A percentile compares a stretch with the other conserved stretches of the same genome.
phyloP scores from a whole-genome alignment of 1,140 invertebrate species.

The Dreissena rostriformis region DNA sequence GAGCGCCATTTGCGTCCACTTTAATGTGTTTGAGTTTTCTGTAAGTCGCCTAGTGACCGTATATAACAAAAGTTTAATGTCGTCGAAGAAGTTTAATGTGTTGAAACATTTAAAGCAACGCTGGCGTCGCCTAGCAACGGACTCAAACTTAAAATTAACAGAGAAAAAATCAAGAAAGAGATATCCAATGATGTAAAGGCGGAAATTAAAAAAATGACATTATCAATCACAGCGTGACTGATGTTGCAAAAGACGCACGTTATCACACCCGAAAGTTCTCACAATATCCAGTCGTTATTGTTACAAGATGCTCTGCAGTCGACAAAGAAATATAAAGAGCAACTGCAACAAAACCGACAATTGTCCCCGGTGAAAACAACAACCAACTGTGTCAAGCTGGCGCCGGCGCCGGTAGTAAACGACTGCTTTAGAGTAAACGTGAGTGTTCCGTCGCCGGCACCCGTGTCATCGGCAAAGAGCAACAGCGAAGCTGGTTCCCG shows the following conservation, averaged over 20 bases:
- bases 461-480: too few relatives aligned
- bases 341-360: slow-evolving; percentile 21
- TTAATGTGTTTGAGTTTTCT: slow-evolving; percentile 12
- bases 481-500: too few relatives aligned
- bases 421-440: too few relatives aligned
- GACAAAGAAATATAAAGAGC: slow-evolving; percentile 45
- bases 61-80: slow-evolving; percentile 23
- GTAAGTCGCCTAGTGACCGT: slow-evolving; percentile 30
- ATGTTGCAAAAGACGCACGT: too few relatives aligned
- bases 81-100: slow-evolving; percentile 21
- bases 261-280: not conserved
- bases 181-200: not conserved
- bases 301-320: slow-evolving; percentile 46
- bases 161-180: slow-evolving; percentile 21
- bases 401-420: too few relatives aligned
- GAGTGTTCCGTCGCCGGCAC: too few relatives aligned
- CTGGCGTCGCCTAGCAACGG: slow-evolving; percentile 21
- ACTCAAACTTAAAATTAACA: slow-evolving; percentile 41
- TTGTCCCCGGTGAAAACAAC: not conserved
- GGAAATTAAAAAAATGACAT: not conserved
- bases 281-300: slow-evolving; percentile 37
- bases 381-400: not conserved
- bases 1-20: slow-evolving; percentile 3
- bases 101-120: slow-evolving; percentile 38
- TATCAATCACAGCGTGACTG: not conserved